Evolutionary conservation across 1,140 invertebrate genomes (phyloP).

Genomic region (Patella vulgata): DNA sequence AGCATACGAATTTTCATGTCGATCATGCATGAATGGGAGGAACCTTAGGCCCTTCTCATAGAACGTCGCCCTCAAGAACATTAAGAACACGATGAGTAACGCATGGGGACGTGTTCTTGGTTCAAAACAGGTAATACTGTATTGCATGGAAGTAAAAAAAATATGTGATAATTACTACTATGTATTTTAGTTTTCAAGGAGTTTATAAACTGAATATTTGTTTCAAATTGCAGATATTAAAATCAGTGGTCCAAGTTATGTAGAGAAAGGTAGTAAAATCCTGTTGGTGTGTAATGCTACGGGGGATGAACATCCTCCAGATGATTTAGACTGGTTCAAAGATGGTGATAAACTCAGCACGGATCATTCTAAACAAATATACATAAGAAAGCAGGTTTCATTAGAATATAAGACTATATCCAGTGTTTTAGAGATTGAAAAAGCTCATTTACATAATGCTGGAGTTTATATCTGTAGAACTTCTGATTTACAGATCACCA

Average conservation of each 20-base stretch:
- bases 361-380: slow-evolving; percentile 28
- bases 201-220: too few species aligned
- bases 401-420: slow-evolving; percentile 43
- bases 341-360: slow-evolving; percentile 49
- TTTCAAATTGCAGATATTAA: slow-evolving; percentile 52
- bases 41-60: too few species aligned
- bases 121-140: too few species aligned
- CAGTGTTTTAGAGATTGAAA: slow-evolving; percentile 44
- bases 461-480: slow-evolving; percentile 51
- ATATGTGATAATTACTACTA: too few species aligned
- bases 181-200: too few species aligned
- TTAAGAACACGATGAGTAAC: too few species aligned
- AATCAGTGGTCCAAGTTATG: slow-evolving; percentile 46
- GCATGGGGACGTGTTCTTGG: too few species aligned
- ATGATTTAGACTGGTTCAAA: slow-evolving; percentile 57
- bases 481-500: slow-evolving; percentile 43
- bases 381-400: slow-evolving; percentile 41
- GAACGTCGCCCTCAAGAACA: too few species aligned
- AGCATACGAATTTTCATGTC: too few species aligned
- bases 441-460: slow-evolving; percentile 43
- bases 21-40: too few species aligned
- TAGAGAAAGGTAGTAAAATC: slow-evolving; percentile 41
- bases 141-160: too few species aligned
- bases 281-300: slow-evolving; percentile 55
- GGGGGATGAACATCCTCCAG: slow-evolving; percentile 49